Base-by-base conservation (phyloP, 2,888 invertebrate genomes). In the Sminthurides aquaticus region DNA sequence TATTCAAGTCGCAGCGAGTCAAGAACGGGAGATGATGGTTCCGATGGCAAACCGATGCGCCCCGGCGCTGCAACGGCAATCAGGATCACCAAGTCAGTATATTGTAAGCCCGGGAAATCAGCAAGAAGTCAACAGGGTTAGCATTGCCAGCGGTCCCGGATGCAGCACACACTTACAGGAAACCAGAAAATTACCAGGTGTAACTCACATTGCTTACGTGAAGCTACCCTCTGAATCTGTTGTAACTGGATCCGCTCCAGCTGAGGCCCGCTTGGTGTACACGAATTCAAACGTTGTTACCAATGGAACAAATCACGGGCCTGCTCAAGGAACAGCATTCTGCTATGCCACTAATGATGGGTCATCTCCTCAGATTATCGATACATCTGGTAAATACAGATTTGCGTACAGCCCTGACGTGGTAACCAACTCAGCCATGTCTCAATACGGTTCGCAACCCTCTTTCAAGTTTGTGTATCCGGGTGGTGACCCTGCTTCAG, bases 401-500 rank as follows among this genome's bases (percentile, higher is more conserved):
- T 61, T 61, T 43, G n/a, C 54, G 22, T 57, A 57, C 49, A 48
- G 27, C 22, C 64, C 64, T 1, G 58, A 58, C 5, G 58, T 28
- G 20, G 25, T 52, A 20, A n/a, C 28, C 27, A 49, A 34, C 1
- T 24, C 56, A 1, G 25, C 55, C n/a, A 24, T 34, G 24, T 2
- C 62, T 8, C 48, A 26, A n/a, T 25, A 54, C 3, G 20, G 27
- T 25, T 25, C 25, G 5, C 60, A 60, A 28, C 55, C 64, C 15
- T 64, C 64, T 1, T 55, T 71, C 22, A 64, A 65, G 49, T 66
- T 71, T 60, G 60, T 63, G 0, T 66, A 69, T 25, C 58, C 62
- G 20, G 56, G 55, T 56, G 60, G 65, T 18, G 60, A 60, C 15
- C 55, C 54, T 5, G 49, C 54, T 48, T 55, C 65, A n/a, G 65